Percentiles rank a stretch among this genome's conserved stretches.
Evolutionary conservation across 2,888 invertebrate genomes (phyloP).

Genomic region (Tetrapedia diversipes): DNA sequence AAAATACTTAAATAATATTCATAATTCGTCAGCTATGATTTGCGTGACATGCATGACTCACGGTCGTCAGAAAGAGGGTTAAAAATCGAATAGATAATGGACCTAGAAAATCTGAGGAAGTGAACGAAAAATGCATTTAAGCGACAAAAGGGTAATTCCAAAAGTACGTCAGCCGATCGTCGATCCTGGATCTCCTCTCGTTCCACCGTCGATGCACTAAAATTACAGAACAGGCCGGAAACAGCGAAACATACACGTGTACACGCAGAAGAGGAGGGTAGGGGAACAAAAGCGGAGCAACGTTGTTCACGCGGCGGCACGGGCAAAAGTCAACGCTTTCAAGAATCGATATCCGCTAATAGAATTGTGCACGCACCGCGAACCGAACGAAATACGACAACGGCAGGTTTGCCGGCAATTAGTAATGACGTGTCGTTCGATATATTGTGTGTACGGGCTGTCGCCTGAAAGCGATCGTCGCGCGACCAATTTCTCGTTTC

Average conservation of each 20-base stretch:
- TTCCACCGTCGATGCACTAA: not conserved
- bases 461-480: slow-evolving; percentile 48
- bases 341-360: slow-evolving; percentile 64
- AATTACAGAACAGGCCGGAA: not conserved
- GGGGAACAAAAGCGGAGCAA: not conserved
- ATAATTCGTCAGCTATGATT: too few relatives aligned
- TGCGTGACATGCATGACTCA: too few relatives aligned
- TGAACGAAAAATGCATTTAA: not conserved
- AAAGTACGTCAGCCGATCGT: not conserved
- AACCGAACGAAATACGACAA: slow-evolving; percentile 58
- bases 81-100: too few relatives aligned
- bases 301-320: slow-evolving; percentile 7
- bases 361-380: slow-evolving; percentile 58
- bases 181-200: not conserved
- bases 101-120: not conserved
- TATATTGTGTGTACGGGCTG: slow-evolving; percentile 36
- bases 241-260: too few relatives aligned
- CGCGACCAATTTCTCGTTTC: slow-evolving; percentile 47
- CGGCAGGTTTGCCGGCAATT: slow-evolving; percentile 61
- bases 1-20: too few relatives aligned
- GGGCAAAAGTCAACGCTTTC: slow-evolving; percentile 58
- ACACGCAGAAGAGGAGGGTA: not conserved
- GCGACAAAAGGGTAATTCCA: not conserved
- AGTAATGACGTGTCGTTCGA: slow-evolving; percentile 59
- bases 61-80: too few relatives aligned